These are phyloP conservation scores for Brachymystax lenok DNA, from an alignment of 2,797 vertebrate species.

Conservation along the genomic window DNA sequence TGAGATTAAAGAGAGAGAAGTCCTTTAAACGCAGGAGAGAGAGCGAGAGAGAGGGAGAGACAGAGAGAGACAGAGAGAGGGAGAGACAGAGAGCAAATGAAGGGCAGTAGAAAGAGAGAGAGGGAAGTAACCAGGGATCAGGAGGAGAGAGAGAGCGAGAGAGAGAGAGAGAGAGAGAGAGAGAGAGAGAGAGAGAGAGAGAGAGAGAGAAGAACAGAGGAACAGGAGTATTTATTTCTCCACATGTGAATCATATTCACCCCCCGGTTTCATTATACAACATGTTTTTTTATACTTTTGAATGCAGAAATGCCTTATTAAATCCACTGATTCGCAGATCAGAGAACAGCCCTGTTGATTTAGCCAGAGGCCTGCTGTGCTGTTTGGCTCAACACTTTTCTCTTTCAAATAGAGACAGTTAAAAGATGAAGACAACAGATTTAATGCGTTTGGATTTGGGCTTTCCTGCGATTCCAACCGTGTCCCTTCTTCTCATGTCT, in stretches of 20 bases:
- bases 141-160: no score
- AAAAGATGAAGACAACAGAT: constrained; percentile 43
- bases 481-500: constrained; percentile 29
- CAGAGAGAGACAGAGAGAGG: no score
- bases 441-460: neutral
- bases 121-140: no score
- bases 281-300: no score
- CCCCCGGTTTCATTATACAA: no score
- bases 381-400: constrained; percentile 35
- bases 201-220: neutral
- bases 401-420: constrained; percentile 44
- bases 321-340: neutral
- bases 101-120: no score
- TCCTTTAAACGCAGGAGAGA: no score
- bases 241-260: neutral
- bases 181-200: no score
- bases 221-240: neutral
- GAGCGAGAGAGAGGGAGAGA: constrained; percentile 32
- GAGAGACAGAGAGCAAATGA: no score
- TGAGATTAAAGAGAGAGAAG: neutral
- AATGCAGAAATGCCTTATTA: neutral
- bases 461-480: constrained; percentile 15
- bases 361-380: constrained; percentile 21
- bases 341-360: neutral
- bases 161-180: neutral